These are phyloP conservation scores for Drosophila kikkawai DNA, from an alignment of 1,140 invertebrate species.

Conservation along the genomic window DNA sequence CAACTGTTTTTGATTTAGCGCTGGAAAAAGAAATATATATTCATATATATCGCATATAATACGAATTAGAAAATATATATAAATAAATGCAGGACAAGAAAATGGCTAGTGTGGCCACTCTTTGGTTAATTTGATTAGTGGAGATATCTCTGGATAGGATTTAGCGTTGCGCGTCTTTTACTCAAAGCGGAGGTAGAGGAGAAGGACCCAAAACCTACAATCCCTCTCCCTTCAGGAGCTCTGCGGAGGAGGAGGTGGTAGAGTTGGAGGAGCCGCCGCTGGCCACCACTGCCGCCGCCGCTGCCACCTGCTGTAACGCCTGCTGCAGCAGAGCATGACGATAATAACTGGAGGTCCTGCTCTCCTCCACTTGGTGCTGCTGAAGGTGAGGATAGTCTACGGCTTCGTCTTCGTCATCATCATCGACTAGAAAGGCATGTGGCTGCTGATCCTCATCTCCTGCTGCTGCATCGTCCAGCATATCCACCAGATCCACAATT, in stretches of 20 bases:
- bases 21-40: slow-evolving; percentile 49
- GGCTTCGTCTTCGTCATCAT: slow-evolving; percentile 61
- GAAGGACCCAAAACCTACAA: slow-evolving; percentile 20
- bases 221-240: slow-evolving; percentile 26
- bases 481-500: slow-evolving; percentile 71
- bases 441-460: slow-evolving; percentile 29
- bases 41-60: slow-evolving; percentile 17
- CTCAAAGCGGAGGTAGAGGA: slow-evolving; percentile 30
- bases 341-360: slow-evolving; percentile 42
- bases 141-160: slow-evolving; percentile 34
- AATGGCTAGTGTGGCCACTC: slow-evolving; percentile 47
- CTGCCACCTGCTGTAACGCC: slow-evolving; percentile 66
- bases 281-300: slow-evolving; percentile 59
- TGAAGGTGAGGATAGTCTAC: slow-evolving; percentile 10
- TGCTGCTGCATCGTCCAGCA: slow-evolving; percentile 15
- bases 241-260: slow-evolving; percentile 18
- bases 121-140: slow-evolving; percentile 80
- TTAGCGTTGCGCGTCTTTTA: slow-evolving; percentile 38
- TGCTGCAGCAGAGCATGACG: slow-evolving; percentile 76
- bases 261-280: slow-evolving; percentile 28
- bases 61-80: slow-evolving; percentile 24
- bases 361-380: slow-evolving; percentile 29
- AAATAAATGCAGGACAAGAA: slow-evolving; percentile 59
- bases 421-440: slow-evolving; percentile 59
- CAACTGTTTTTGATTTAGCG: slow-evolving; percentile 56